Percentiles rank a stretch among this genome's conserved stretches.
phyloP scores from a whole-genome alignment of 2,113 vertebrate species.

The Myotis yumanensis region DNA sequence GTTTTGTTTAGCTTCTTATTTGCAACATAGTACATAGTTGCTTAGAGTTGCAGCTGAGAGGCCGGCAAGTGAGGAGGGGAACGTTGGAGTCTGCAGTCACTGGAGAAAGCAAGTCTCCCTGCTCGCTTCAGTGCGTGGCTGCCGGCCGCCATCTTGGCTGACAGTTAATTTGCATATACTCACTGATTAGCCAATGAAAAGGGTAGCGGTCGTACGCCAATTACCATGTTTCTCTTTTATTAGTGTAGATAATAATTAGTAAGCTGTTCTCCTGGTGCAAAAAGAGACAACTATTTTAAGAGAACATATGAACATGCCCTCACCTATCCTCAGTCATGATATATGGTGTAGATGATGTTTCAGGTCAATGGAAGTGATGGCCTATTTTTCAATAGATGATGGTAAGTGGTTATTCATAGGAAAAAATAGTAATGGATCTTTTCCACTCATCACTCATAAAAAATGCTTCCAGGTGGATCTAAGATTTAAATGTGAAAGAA shows the following conservation, averaged over 20 bases:
- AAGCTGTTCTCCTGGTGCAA: not conserved
- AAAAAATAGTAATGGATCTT: not conserved
- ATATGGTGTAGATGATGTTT: not conserved
- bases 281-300: not conserved
- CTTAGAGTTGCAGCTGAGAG: too few species aligned
- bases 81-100: too few species aligned
- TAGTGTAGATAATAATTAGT: not conserved
- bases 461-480: not conserved
- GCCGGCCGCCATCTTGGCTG: too few species aligned
- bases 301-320: not conserved
- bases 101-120: too few species aligned
- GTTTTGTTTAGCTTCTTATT: too few species aligned
- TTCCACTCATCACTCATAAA: not conserved
- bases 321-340: rapidly evolving
- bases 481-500: not conserved
- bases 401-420: not conserved
- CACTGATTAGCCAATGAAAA: too few species aligned
- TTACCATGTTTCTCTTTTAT: too few species aligned
- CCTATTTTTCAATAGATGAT: not conserved
- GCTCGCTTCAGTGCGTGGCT: too few species aligned
- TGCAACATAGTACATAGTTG: too few species aligned
- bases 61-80: too few species aligned
- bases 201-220: too few species aligned
- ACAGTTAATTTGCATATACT: too few species aligned
- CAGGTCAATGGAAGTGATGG: not conserved